Evolutionary conservation across 2,113 vertebrate species (phyloP), one percentile per base, ranked within the genome.

Genomic region (Indicator indicator): DNA sequence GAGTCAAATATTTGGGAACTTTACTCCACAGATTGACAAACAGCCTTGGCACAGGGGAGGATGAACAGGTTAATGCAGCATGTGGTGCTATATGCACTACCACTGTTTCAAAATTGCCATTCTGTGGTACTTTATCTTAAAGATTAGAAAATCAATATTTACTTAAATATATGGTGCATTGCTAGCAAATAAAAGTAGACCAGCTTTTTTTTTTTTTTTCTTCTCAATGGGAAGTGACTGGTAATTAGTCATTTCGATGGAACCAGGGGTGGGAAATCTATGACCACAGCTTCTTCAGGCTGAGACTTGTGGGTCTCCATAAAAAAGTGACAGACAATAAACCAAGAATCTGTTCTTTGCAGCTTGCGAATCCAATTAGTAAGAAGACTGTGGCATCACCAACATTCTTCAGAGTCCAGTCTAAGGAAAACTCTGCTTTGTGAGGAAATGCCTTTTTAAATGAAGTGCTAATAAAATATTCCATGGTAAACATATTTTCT

Each of bases 141-240:
- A 72, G 85, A 91, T 95, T 80, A 91, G 63, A 94, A 96, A 96
- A 95, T 96, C 93, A 95, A 96, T 95, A 95, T 95, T 91, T 96
- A 78, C 94, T 94, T 88, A 94, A 94, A 95, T 91, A 94, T 94
- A 95, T 75, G 75, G 84, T 83, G 88, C 63, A 78, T 32, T 93
- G 85, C 85, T 93, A 83, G 83, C 91, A 95, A 95, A 93, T 95
- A 90, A 88, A 95, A 93, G 69, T 83, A 78, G 73, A 95, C 26
- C 69, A 65, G 64, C 1, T 52, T 52, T 52, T 24, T 11, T 50
- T 52, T 19, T 83, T 95, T 89, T 88, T 28, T 2, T 20, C 56
- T 84, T 62, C 65, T 85, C 76, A 65, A 20, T 78, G 40, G 72
- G 83, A 90, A 77, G 33, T 84, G 91, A 83, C 62, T 83, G 36